Evolutionary conservation across 2,888 invertebrate species (phyloP).

Genomic region (Cephonodes hylas): DNA sequence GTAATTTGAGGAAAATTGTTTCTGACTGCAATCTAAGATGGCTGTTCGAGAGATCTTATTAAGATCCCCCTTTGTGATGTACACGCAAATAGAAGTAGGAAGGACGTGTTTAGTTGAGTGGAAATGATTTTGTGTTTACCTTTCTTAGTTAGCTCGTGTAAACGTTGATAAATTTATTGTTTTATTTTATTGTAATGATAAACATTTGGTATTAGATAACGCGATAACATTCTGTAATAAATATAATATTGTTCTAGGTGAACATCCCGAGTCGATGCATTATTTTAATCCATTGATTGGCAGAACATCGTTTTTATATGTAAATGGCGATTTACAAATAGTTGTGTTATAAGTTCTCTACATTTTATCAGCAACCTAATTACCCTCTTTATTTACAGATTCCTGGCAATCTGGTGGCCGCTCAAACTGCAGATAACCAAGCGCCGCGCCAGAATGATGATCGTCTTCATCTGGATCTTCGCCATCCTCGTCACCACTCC

Average conservation of each 20-base stretch:
- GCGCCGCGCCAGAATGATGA: slow-evolving; percentile 91
- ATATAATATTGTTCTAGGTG: too few species aligned
- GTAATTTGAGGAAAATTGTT: slow-evolving; percentile 23
- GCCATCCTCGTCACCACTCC: slow-evolving; percentile 92
- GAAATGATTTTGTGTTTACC: neutral
- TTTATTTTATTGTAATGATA: too few species aligned
- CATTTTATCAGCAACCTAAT: neutral
- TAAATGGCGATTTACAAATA: too few species aligned
- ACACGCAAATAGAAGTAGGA: too few species aligned
- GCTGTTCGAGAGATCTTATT: slow-evolving; percentile 5
- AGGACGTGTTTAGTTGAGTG: neutral
- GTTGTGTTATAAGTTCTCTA: neutral
- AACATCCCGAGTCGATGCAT: too few species aligned
- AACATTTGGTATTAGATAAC: too few species aligned
- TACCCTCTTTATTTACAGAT: slow-evolving; percentile 81
- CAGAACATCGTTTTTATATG: too few species aligned
- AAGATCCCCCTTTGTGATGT: neutral
- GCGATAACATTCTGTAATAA: too few species aligned
- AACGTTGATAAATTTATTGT: neutral
- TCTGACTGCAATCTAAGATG: slow-evolving; percentile 10
- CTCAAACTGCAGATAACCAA: slow-evolving; percentile 95
- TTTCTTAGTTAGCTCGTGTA: neutral
- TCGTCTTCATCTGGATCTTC: slow-evolving; percentile 93
- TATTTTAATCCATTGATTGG: too few species aligned
- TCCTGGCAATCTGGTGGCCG: slow-evolving; percentile 97